phyloP scores from a whole-genome alignment of 2,797 vertebrate species.

The Aeoliscus strigatus region DNA sequence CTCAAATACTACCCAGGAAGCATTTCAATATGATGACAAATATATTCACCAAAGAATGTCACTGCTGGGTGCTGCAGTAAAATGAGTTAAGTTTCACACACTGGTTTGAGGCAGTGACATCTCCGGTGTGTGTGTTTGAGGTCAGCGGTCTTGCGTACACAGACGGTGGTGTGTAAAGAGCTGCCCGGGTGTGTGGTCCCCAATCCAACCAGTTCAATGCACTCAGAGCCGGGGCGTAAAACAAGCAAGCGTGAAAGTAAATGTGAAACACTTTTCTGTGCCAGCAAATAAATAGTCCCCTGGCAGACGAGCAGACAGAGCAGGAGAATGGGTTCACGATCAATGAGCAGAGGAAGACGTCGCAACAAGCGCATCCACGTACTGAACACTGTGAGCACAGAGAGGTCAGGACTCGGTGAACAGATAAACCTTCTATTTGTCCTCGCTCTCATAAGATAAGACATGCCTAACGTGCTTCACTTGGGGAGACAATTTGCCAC shows the following conservation, averaged over 20 bases:
- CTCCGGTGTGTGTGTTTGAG: conserved; percentile 23
- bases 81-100: conserved; percentile 9
- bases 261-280: conserved; percentile 30
- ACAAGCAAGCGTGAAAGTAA: conserved; percentile 41
- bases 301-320: conserved; percentile 12
- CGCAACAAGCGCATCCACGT: conserved; percentile 26
- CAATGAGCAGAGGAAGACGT: conserved; percentile 17
- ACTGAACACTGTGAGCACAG: conserved; percentile 30
- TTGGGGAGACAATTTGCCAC: conserved; percentile 28
- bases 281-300: conserved; percentile 34
- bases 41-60: neutral
- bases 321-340: conserved; percentile 7
- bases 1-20: conserved; percentile 5
- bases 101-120: conserved; percentile 2
- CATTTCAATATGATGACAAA: conserved; percentile 3
- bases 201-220: conserved; percentile 28
- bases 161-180: conserved; percentile 35
- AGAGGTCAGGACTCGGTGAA: conserved; percentile 36
- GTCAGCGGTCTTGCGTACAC: conserved; percentile 28
- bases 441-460: conserved; percentile 48
- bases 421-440: conserved; percentile 55
- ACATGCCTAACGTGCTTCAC: conserved; percentile 41
- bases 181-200: conserved; percentile 41
- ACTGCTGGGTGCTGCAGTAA: neutral
- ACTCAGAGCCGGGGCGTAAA: conserved; percentile 24